Evolutionary conservation across 2,888 invertebrate genomes (phyloP).

Genomic region (Serrognathus titanus): DNA sequence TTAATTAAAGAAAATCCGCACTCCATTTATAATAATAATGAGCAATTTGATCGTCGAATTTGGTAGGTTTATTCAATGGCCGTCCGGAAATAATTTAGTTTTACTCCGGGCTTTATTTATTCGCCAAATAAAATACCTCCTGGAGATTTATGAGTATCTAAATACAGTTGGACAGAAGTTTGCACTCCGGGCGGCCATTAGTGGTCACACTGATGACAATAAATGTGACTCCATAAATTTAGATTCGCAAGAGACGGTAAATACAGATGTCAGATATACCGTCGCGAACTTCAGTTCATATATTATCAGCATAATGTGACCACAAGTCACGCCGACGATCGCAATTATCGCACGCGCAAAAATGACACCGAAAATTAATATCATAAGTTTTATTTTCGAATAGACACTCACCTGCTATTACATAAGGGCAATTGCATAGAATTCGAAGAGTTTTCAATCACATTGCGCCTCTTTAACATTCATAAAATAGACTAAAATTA

Average conservation of each 20-base stretch:
- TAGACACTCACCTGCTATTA: too few species aligned
- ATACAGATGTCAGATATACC: conserved; percentile 1
- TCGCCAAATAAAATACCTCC: conserved; percentile 17
- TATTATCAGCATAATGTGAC: neutral
- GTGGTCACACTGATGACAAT: conserved; percentile 32
- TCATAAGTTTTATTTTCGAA: too few species aligned
- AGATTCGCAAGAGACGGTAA: neutral
- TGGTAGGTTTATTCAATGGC: too few species aligned
- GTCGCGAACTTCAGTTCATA: conserved; percentile 2
- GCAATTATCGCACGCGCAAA: neutral
- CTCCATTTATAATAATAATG: too few species aligned
- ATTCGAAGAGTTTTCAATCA: too few species aligned
- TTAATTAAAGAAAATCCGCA: too few species aligned
- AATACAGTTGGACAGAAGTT: conserved; percentile 31
- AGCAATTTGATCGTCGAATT: too few species aligned
- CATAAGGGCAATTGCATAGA: too few species aligned
- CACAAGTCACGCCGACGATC: neutral
- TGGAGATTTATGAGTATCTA: conserved; percentile 31
- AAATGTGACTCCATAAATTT: conserved; percentile 31
- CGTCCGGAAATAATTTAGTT: neutral
- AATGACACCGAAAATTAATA: too few species aligned
- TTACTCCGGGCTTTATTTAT: conserved; percentile 12
- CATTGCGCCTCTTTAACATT: too few species aligned
- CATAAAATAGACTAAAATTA: too few species aligned
- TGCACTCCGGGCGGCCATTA: conserved; percentile 32